Conservation (phyloP, 2,888 invertebrate species). For the Clitarchus hookeri region DNA sequence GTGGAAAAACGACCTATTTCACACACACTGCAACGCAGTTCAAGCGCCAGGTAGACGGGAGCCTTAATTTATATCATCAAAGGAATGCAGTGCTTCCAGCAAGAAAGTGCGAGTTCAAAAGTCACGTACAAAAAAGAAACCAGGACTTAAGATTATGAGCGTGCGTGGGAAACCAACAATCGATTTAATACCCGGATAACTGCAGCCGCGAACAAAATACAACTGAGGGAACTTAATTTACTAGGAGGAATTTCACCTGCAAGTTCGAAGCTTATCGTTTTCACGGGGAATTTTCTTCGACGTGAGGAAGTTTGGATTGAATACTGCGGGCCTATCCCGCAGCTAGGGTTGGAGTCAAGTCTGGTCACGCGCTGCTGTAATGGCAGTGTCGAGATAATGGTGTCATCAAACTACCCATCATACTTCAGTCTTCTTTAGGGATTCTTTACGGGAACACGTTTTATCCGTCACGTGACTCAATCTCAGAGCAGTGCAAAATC, state of each 20-base stretch:
- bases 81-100: no score
- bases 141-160: no score
- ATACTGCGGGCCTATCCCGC: neutral
- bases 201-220: neutral
- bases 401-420: neutral
- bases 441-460: neutral
- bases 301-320: neutral
- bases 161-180: no score
- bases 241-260: neutral
- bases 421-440: neutral
- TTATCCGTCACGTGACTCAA: neutral
- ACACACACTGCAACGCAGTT: no score
- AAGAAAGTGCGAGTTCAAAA: no score
- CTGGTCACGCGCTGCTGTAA: neutral
- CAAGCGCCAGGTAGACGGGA: no score
- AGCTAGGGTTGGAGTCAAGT: neutral
- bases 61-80: no score
- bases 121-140: no score
- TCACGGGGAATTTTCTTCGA: neutral
- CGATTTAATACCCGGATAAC: no score
- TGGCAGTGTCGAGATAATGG: neutral
- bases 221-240: neutral
- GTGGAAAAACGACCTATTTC: no score
- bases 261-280: neutral
- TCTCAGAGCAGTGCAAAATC: neutral